These are phyloP conservation scores for Minunthozetes semirufus DNA, from an alignment of 2,888 invertebrate genomes.

Conservation along the genomic window DNA sequence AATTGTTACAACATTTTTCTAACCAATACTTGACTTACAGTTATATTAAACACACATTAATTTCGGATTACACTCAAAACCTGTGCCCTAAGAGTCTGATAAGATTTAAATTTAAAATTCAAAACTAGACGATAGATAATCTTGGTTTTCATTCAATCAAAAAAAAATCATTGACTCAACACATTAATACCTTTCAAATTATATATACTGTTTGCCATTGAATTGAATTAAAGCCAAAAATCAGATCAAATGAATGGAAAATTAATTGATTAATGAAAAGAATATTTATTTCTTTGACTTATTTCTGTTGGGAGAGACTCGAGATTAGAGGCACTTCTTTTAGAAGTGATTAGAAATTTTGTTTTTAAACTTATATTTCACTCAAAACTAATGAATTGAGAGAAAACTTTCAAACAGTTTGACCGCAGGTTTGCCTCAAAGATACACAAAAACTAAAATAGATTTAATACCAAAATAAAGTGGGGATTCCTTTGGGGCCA, in stretches of 20 bases:
- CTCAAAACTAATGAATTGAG: background rate
- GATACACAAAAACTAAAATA: background rate
- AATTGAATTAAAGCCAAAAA: no score
- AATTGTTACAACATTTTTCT: background rate
- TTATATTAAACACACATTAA: no score
- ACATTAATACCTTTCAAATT: no score
- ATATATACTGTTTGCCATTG: no score
- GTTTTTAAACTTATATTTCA: no score
- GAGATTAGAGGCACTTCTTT: background rate
- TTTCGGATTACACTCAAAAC: background rate
- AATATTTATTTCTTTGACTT: no score
- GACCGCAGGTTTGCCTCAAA: background rate
- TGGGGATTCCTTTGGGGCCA: slow-evolving; percentile 81
- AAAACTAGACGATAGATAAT: background rate
- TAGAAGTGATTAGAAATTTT: background rate
- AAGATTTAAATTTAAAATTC: background rate
- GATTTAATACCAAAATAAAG: slow-evolving; percentile 74
- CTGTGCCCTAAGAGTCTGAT: background rate
- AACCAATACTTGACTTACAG: background rate
- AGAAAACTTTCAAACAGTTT: background rate
- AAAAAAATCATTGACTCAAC: no score
- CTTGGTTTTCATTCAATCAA: background rate
- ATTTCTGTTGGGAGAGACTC: no score
- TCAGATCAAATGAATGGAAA: no score
- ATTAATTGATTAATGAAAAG: no score